Percentiles rank a stretch among this genome's conserved stretches.
Evolutionary conservation across 2,888 invertebrate species (phyloP).

Genomic region (Trichopria drosophilae): DNA sequence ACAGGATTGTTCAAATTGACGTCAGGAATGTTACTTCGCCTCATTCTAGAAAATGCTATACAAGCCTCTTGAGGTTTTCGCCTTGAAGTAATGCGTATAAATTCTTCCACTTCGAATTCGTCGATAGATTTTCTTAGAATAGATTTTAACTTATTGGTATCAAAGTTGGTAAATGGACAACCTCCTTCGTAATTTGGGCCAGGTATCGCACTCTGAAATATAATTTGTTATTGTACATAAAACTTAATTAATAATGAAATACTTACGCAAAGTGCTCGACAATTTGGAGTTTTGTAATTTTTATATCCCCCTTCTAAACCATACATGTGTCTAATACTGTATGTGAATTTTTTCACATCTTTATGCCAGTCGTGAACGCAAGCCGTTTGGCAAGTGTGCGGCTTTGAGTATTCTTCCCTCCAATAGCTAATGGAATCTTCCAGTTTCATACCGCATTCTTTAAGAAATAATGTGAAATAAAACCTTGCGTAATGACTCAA

Average conservation of each 20-base stretch:
- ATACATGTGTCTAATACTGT: conserved; percentile 73
- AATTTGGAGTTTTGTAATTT: conserved; percentile 66
- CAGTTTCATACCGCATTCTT: conserved; percentile 71
- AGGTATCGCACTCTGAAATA: too few relatives aligned
- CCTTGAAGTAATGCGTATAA: conserved; percentile 33
- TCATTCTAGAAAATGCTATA: conserved; percentile 42
- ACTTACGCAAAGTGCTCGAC: conserved; percentile 65
- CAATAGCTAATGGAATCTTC: conserved; percentile 69
- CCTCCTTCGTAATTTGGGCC: conserved; percentile 64
- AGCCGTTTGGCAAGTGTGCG: conserved; percentile 55
- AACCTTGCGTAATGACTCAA: conserved; percentile 69
- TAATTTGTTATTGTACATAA: too few relatives aligned
- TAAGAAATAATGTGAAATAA: conserved; percentile 70
- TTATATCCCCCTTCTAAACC: conserved; percentile 71
- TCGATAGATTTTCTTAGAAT: conserved; percentile 17
- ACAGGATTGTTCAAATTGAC: conserved; percentile 45
- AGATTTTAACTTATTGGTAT: conserved; percentile 54
- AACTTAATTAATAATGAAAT: conserved; percentile 2
- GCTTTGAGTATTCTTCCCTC: conserved; percentile 66
- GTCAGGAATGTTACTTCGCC: conserved; percentile 33
- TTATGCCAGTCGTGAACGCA: conserved; percentile 70
- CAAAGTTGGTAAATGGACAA: conserved; percentile 68
- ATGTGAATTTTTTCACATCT: conserved; percentile 66
- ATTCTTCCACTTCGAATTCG: conserved; percentile 36
- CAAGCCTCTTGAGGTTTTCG: conserved; percentile 46